Evolutionary conservation across 2,797 vertebrate genomes (phyloP).

Genomic region (Mico argentatus): DNA sequence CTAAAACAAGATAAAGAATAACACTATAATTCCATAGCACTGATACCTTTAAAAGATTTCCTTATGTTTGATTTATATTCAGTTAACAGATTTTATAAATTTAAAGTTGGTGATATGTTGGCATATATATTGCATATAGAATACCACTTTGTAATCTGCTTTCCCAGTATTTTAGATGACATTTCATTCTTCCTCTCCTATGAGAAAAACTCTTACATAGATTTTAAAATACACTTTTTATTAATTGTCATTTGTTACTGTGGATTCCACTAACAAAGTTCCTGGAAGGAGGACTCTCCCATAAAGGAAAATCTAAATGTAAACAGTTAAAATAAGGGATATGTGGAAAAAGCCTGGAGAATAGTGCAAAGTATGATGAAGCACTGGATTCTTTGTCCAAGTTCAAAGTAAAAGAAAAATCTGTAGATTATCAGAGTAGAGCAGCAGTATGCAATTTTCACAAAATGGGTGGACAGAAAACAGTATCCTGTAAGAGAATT

Average conservation of each 20-base stretch:
- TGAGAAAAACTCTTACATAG: slow-evolving; percentile 1
- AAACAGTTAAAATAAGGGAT: background rate
- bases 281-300: background rate
- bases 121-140: background rate
- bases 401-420: slow-evolving; percentile 4
- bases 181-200: slow-evolving; percentile 38
- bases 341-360: background rate
- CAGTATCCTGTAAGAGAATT: background rate
- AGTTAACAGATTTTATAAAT: background rate
- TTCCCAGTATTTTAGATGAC: background rate
- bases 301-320: background rate
- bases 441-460: background rate
- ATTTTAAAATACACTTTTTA: background rate
- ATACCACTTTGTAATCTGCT: background rate
- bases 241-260: background rate
- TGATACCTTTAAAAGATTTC: background rate
- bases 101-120: background rate
- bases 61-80: slow-evolving; percentile 24
- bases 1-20: background rate
- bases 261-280: slow-evolving; percentile 9
- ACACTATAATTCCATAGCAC: background rate
- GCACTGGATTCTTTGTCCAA: background rate
- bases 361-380: background rate
- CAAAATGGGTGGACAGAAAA: background rate
- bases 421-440: background rate